These are phyloP conservation scores for Mactromeris polynyma DNA, from an alignment of 2,888 invertebrate genomes.

Conservation along the genomic window DNA sequence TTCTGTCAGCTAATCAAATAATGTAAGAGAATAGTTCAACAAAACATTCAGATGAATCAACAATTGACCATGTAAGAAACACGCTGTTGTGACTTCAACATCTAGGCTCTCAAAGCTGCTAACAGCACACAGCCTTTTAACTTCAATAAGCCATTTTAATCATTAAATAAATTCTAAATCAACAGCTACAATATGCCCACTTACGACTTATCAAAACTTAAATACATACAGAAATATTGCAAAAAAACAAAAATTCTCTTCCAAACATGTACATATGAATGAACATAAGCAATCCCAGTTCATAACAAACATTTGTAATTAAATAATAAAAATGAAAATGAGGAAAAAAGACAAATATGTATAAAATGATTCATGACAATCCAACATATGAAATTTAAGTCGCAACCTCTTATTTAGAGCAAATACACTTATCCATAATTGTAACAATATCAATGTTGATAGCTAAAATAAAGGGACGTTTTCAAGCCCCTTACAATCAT, in stretches of 20 bases:
- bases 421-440: background rate
- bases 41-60: no score
- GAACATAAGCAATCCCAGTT: background rate
- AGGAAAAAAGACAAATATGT: background rate
- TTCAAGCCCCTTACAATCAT: background rate
- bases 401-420: background rate
- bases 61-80: no score
- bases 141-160: background rate
- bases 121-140: background rate
- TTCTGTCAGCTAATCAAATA: no score
- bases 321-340: background rate
- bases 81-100: no score
- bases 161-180: background rate
- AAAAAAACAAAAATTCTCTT: background rate
- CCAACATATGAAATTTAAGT: background rate
- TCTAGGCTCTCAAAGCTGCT: background rate
- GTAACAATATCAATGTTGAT: background rate
- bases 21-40: no score
- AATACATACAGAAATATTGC: background rate
- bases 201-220: background rate
- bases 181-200: background rate
- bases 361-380: background rate
- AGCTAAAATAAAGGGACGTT: background rate
- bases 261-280: background rate
- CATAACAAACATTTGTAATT: background rate